Percentiles rank a stretch among this genome's conserved stretches.
Conservation (phyloP, 2,888 invertebrate genomes). For the Eurytoma adleriae region DNA sequence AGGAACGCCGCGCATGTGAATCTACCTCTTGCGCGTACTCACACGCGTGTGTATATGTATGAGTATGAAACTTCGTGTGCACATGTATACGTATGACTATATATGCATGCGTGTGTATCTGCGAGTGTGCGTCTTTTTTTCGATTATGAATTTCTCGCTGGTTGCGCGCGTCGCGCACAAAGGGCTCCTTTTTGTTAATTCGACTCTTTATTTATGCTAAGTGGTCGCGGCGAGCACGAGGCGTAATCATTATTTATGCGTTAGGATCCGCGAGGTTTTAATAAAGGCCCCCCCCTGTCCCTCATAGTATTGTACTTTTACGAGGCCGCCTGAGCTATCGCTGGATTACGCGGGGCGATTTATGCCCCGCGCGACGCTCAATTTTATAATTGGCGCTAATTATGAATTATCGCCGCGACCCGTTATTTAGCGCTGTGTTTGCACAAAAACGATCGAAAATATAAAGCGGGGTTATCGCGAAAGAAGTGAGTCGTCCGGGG, state of each 20-base stretch:
- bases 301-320: slow-evolving; percentile 24
- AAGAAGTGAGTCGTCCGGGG: slow-evolving; percentile 17
- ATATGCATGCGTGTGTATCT: not conserved
- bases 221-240: slow-evolving; percentile 43
- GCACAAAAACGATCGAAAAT: slow-evolving; percentile 15
- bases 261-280: slow-evolving; percentile 34
- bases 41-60: not conserved
- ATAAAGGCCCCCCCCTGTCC: not conserved
- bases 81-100: not conserved
- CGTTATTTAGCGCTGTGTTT: slow-evolving; percentile 27
- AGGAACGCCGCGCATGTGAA: too few relatives aligned
- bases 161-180: slow-evolving; percentile 3
- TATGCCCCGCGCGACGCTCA: slow-evolving; percentile 28
- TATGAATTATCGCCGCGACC: slow-evolving; percentile 52
- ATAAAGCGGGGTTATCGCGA: not conserved
- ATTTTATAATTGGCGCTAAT: slow-evolving; percentile 56
- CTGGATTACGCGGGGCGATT: slow-evolving; percentile 48
- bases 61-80: not conserved
- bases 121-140: slow-evolving; percentile 10
- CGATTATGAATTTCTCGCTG: slow-evolving; percentile 35
- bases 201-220: slow-evolving; percentile 53
- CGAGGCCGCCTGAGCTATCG: slow-evolving; percentile 27
- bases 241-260: slow-evolving; percentile 57
- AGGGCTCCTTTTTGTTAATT: slow-evolving; percentile 51
- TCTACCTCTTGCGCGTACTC: too few relatives aligned